Evolutionary conservation across 53 echinoderm and acorn worm genomes (phyloP).

Genomic region (Holothuria leucospilota): DNA sequence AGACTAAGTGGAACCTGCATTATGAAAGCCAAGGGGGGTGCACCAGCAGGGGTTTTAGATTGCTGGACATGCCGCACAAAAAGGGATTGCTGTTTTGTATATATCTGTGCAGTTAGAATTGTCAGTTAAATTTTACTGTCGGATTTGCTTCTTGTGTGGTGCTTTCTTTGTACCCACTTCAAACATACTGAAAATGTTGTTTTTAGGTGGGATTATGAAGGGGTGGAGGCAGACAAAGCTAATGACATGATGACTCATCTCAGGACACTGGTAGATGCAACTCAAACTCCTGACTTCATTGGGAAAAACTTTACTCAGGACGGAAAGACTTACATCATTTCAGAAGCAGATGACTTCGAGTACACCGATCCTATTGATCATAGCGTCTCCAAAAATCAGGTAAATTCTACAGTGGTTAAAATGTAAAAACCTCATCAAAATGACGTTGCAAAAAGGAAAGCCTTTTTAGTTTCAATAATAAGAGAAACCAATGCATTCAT

Average conservation of each 20-base stretch:
- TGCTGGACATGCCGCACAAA: too few species aligned
- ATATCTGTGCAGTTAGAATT: too few species aligned
- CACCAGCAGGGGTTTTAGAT: too few species aligned
- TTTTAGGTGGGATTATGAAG: constrained; percentile 90
- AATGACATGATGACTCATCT: constrained; percentile 89
- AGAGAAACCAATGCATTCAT: too few species aligned
- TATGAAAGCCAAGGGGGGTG: too few species aligned
- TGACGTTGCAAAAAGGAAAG: too few species aligned
- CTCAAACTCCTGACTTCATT: constrained; percentile 67
- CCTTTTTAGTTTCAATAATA: too few species aligned
- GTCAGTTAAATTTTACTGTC: too few species aligned
- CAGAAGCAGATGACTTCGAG: constrained; percentile 88
- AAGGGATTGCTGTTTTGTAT: too few species aligned
- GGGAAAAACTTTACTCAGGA: constrained; percentile 74
- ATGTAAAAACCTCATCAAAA: too few species aligned
- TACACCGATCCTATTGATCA: constrained; percentile 93
- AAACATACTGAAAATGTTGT: not conserved
- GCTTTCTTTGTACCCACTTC: not conserved
- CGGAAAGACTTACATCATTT: constrained; percentile 79
- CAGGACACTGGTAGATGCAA: constrained; percentile 71
- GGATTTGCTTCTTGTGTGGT: not conserved
- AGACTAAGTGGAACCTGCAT: too few species aligned
- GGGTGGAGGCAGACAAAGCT: constrained; percentile 81
- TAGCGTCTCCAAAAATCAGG: constrained; percentile 89
- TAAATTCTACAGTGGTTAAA: not conserved